Evolutionary conservation across 1,140 invertebrate species (phyloP).

Genomic region (Hirudo medicinalis): DNA sequence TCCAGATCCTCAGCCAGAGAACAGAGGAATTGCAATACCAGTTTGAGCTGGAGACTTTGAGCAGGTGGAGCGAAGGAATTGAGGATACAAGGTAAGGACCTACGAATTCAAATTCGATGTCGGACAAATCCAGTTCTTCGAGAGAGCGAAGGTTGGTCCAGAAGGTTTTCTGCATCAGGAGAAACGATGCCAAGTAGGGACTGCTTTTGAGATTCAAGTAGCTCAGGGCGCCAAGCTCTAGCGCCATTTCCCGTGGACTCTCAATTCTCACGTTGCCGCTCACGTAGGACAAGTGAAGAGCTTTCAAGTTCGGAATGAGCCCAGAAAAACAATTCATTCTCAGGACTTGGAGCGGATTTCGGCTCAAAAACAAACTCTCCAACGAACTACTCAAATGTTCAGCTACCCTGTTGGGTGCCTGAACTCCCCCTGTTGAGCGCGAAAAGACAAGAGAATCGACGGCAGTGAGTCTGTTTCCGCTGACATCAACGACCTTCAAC

Average conservation of each 20-base stretch:
- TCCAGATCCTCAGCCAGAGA: background rate
- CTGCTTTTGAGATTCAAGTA: background rate
- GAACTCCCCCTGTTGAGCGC: background rate
- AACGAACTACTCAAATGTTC: background rate
- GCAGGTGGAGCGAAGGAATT: background rate
- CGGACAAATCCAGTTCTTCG: background rate
- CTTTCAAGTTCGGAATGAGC: background rate
- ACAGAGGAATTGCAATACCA: conserved; percentile 4
- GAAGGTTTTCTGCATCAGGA: background rate
- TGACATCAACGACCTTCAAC: background rate
- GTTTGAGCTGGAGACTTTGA: background rate
- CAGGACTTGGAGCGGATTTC: conserved; percentile 2
- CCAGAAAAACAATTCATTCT: background rate
- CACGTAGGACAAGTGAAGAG: background rate
- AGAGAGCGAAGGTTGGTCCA: background rate
- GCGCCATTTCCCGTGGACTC: background rate
- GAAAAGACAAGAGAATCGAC: background rate
- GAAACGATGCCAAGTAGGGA: background rate
- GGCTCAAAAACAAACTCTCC: background rate
- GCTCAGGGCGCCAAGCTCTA: background rate
- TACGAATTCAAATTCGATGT: background rate
- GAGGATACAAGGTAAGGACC: background rate
- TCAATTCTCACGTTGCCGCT: background rate
- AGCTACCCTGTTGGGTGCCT: background rate
- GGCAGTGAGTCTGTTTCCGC: background rate